Base-by-base conservation (phyloP, 2,888 invertebrate genomes). In the Idaea aversata region DNA sequence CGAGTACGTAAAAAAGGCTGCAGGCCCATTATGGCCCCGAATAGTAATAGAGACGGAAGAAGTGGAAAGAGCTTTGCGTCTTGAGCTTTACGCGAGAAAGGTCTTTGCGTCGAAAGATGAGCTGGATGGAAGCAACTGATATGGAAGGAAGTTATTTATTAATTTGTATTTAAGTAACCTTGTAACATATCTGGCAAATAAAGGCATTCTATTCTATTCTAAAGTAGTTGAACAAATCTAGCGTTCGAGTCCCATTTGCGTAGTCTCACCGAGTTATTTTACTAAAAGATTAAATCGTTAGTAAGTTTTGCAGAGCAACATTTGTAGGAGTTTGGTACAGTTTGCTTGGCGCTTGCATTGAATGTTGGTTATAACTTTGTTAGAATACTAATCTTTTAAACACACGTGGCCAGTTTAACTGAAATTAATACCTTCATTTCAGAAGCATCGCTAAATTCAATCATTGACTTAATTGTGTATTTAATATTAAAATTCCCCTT, bases 201-300 rank as follows among this genome's bases (percentile, higher is more conserved):
- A 25, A 25, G 3, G 25, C 25, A 25, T 25, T 25, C 25, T 25
- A 25, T 25, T 25, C 25, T 25, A 25, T 25, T 25, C 6, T 47
- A 47, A 47, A 47, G 47, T 47, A 47, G 47, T 47, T 47, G 10
- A 47, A 47, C 47, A 47, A 47, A 47, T 10, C 4, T 47, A 47
- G 47, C 47, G 47, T 13, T 47, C 47, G 47, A 47, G 47, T 47
- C 47, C 47, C 47, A 47, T 47, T 47, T 47, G 47, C 47, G 13
- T 47, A 47, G 47, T 47, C 47, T 47, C 47, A 47, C 47, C 47
- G 47, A 47, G 47, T 47, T 47, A 47, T 47, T 47, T 47, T 47
- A 47, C 47, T 47, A 47, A 47, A 47, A 47, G 47, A 47, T 47
- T 47, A 47, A 47, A 47, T 47, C 47, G 47, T 47, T 13, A 47